Base-by-base conservation (phyloP, 2,888 invertebrate genomes). In the Orchestes rusci region DNA sequence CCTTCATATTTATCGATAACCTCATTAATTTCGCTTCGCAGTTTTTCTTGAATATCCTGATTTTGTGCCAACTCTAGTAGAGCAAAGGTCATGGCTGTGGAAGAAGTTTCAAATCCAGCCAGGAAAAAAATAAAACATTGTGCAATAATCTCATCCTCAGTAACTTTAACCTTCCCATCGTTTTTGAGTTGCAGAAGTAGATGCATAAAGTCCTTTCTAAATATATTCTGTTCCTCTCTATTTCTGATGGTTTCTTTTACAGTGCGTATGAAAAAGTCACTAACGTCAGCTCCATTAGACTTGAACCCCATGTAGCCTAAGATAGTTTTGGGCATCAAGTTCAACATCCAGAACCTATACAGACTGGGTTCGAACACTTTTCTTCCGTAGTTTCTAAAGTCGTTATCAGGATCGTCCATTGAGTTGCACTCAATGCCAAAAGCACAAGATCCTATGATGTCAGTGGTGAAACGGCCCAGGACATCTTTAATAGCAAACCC, bases 351-450 rank as follows among this genome's bases (percentile, higher is more conserved):
- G 15, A 16, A 8, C 16, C 13, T 40, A 10, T 5, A 2, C 8
- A 13, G 1, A 4, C 5, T 2, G 5, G 7, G 7, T 16, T 33
- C 15, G 5, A 40, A 13, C 8, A 17, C 16, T n/a, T 23, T 17
- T 13, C 13, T 16, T 20, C 33, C 40, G 12, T 33, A 32, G 5
- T 32, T 40, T 18, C 48, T 39, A 59, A 76, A 76, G 46, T 72
- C 70, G 0, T 73, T 70, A 45, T 73, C 62, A 0, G 71, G 65
- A 58, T 73, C 69, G 36, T 69, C 66, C 40, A 76, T 70, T 19
- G 73, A 71, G 53, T 76, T 72, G 48, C 73, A 73, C 50, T 76
- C 73, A 3, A 77, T 65, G 18, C 76, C 77, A 56, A 77, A 78
- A 7, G 74, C 76, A 36, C 74, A 71, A 31, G 70, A 71, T 1